Base-by-base conservation (phyloP, 2,797 vertebrate genomes). In the Lycodopsis pacificus region DNA sequence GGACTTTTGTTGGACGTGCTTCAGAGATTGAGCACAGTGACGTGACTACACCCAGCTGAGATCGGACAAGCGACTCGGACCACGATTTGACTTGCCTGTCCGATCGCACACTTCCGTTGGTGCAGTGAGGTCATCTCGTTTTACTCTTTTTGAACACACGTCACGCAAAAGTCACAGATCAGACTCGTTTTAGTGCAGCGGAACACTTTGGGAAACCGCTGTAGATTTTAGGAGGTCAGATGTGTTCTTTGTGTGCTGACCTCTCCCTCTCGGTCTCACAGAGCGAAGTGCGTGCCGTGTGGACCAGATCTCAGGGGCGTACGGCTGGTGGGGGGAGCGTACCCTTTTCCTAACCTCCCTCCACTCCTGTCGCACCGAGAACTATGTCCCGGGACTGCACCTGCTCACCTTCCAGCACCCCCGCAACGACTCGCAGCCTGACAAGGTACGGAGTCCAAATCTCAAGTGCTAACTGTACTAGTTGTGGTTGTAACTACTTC, bases 321-420 rank as follows among this genome's bases (percentile, higher is more conserved):
- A 97, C 67, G 97, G 97, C 95, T 98, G 97, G 97, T 98, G 97
- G 97, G 97, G 97, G 84, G 95, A 97, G 69, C 94, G 93, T 73
- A 96, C 97, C 66, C 95, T 95, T 93, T 98, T 98, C 70, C 94
- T 98, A 89, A 97, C 96, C 67, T 96, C 96, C 90, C 94, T 98
- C 93, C 95, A 96, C 87, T 95, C 89, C 92, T 98, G 97, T 83
- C 95, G 96, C 91, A 96, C 94, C 82, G 96, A 96, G 92, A 97
- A 97, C 94, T 97, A 97, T 94, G 94, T 97, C 90, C 97, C 97
- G 69, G 97, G 97, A 93, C 96, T 98, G 88, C 97, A 98, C 94
- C 95, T 97, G 89, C 96, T 98, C 90, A 98, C 97, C 89, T 98
- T 96, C 93, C 96, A 97, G 93, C 96, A 98, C 90, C 97, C 96